phyloP scores from a whole-genome alignment of 2,797 vertebrate species.

The Schizopygopsis malacanthus region DNA sequence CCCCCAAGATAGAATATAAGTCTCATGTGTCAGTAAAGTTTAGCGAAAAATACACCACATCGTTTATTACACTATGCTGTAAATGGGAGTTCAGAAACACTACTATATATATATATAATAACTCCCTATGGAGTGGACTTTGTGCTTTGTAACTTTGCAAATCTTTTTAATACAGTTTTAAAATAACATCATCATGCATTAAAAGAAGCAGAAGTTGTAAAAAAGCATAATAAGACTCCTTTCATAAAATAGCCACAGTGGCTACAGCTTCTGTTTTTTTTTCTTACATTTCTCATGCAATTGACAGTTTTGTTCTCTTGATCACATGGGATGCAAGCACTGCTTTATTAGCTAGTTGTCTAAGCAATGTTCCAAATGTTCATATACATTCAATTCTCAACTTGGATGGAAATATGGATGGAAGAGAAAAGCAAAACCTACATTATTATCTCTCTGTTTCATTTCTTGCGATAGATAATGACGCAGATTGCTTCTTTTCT shows the following conservation, averaged over 20 bases:
- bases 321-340: not conserved
- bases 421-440: not conserved
- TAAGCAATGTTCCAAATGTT: not conserved
- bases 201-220: not conserved
- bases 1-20: not conserved
- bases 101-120: no score
- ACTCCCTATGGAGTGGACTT: not conserved
- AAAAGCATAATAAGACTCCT: not conserved
- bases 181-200: no score
- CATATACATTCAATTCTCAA: not conserved
- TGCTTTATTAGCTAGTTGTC: not conserved
- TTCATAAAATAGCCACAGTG: not conserved
- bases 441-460: not conserved
- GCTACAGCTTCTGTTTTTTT: not conserved
- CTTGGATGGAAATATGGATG: not conserved
- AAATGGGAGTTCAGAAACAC: not conserved
- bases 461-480: not conserved
- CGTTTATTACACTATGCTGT: not conserved
- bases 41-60: not conserved
- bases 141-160: not conserved
- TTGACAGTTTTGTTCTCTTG: not conserved
- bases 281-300: not conserved
- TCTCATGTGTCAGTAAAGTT: not conserved
- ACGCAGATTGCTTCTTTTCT: slow-evolving; percentile 1
- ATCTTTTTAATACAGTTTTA: not conserved